phyloP scores from a whole-genome alignment of 2,113 vertebrate genomes.

The Heptranchias perlo region DNA sequence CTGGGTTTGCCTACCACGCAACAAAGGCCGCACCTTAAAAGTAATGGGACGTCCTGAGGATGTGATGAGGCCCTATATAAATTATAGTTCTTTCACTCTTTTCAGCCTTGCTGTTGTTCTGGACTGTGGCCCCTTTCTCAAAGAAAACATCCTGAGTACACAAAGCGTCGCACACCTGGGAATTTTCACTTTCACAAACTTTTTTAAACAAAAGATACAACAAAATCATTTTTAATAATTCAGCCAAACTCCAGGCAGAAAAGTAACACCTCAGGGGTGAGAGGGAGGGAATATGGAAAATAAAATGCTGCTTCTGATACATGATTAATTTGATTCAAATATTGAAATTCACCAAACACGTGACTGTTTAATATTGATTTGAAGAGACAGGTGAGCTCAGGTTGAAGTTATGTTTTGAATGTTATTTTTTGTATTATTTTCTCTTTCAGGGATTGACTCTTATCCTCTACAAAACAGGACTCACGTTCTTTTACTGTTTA shows the following conservation, averaged over 20 bases:
- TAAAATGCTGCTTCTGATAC: background rate
- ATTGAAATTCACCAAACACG: background rate
- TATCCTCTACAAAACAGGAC: background rate
- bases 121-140: too few species aligned
- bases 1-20: too few species aligned
- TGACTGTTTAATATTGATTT: background rate
- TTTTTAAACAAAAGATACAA: background rate
- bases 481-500: background rate
- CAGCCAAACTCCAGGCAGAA: background rate
- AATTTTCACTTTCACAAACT: background rate
- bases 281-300: background rate
- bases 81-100: too few species aligned
- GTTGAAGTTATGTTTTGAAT: background rate
- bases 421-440: too few species aligned
- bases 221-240: background rate
- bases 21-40: too few species aligned
- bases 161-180: too few species aligned
- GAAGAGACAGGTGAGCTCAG: background rate
- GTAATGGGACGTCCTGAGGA: too few species aligned
- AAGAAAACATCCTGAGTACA: too few species aligned
- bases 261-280: background rate
- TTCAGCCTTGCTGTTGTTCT: too few species aligned
- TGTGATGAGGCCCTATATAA: too few species aligned
- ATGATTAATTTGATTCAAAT: slow-evolving; percentile 15
- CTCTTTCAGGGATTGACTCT: background rate